Base-by-base conservation (phyloP, 2,113 vertebrate species). In the Lampris megalopsis region DNA sequence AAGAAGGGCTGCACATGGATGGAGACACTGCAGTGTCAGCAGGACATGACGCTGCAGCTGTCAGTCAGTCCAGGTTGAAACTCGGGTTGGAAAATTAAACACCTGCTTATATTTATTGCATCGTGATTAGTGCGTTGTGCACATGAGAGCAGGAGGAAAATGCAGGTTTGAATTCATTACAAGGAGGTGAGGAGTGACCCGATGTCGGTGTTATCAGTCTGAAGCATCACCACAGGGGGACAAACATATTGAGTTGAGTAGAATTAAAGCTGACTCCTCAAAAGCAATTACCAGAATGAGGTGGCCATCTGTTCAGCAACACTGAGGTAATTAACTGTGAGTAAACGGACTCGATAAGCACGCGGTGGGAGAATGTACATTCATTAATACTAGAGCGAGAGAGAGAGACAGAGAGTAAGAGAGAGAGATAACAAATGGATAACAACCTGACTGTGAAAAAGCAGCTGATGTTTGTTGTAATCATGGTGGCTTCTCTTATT, bases 281-380 rank as follows among this genome's bases (percentile, higher is more conserved):
- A 79, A 71, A 84, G 68, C 81, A 75, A 71, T 73, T 7, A 80
- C 67, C 60, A 42, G 68, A 84, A 75, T 56, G 60, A 75, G 40
- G 11, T 9, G 54, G 60, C 84, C 84, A 89, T 91, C 86, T 90
- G 90, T 36, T 85, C 75, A 9, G 77, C 81, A 81, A 74, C 73
- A 80, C 71, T 80, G 72, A 82, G 59, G 68, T 65, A 78, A 90
- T 90, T 85, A 88, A 85, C 65, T 49, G 43, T 68, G 87, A 65
- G 66, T 82, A 66, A 79, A 82, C 71, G 37, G 83, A 81, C 37
- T 52, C 59, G 73, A 87, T 79, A 66, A 79, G 82, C 75, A 68
- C 24, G 53, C n/a, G 2, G 35, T 43, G 59, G 40, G 67, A 48
- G 37, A 78, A 85, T 89, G 73, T 68, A 71, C 83, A 83, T 52